phyloP scores from a whole-genome alignment of 2,888 invertebrate genomes.

The Acanthococcus lagerstroemiae region DNA sequence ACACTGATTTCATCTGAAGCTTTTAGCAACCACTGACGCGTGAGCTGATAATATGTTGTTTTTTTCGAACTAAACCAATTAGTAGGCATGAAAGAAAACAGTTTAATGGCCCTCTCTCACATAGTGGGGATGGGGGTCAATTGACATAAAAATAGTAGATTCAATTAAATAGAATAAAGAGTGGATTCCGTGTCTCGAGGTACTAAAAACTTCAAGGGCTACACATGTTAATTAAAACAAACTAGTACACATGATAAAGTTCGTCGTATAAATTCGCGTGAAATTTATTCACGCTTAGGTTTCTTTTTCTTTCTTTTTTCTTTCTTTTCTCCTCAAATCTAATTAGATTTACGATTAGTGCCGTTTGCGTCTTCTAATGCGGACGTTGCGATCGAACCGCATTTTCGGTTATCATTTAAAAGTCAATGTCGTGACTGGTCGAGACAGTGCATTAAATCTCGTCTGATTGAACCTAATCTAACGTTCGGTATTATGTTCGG shows the following conservation, averaged over 20 bases:
- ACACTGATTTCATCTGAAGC: too few species aligned
- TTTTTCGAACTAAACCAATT: too few species aligned
- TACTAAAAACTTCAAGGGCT: not conserved
- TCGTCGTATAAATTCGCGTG: not conserved
- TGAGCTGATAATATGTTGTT: too few species aligned
- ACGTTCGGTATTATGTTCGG: conserved; percentile 10
- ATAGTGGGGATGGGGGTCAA: not conserved
- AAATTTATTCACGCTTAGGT: not conserved
- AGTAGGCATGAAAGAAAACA: too few species aligned
- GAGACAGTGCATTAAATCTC: conserved; percentile 26
- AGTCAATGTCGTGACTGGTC: conserved; percentile 23
- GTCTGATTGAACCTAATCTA: conserved; percentile 26
- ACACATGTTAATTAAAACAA: conserved; percentile 1
- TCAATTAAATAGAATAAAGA: not conserved
- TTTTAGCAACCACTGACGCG: too few species aligned
- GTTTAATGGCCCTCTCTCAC: too few species aligned
- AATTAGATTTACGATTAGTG: conserved; percentile 1
- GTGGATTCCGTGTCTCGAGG: not conserved
- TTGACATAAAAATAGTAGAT: not conserved
- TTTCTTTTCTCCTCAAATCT: not conserved
- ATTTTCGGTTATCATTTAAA: conserved; percentile 25
- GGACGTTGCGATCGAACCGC: conserved; percentile 4
- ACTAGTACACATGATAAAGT: not conserved
- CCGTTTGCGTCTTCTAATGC: not conserved
- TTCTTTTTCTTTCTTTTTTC: not conserved